Evolutionary conservation across 2,797 vertebrate species (phyloP).

Genomic region (Tadarida brasiliensis): DNA sequence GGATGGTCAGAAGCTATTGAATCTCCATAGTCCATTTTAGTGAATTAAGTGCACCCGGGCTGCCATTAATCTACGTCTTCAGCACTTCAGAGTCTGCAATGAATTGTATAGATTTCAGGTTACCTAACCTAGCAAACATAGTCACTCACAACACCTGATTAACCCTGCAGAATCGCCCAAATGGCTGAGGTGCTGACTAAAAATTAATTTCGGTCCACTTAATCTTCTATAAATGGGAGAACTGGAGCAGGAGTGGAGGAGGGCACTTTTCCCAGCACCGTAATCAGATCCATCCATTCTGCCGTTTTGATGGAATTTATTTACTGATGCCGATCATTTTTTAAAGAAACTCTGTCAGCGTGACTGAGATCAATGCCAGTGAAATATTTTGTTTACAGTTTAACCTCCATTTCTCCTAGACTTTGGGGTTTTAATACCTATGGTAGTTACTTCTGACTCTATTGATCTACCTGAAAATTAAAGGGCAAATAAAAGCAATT

Average conservation of each 20-base stretch:
- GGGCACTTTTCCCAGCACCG: slow-evolving; percentile 48
- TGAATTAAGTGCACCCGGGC: neutral
- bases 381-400: slow-evolving; percentile 85
- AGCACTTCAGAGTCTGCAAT: neutral
- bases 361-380: slow-evolving; percentile 83
- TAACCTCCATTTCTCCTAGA: slow-evolving; percentile 83
- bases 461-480: slow-evolving; percentile 82
- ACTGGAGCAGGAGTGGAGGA: neutral
- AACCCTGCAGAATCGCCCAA: slow-evolving; percentile 51
- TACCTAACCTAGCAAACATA: neutral
- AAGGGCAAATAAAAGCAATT: slow-evolving; percentile 78
- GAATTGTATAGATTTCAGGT: slow-evolving; percentile 16
- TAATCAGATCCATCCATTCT: slow-evolving; percentile 71
- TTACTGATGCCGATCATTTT: slow-evolving; percentile 76
- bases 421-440: slow-evolving; percentile 77
- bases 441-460: slow-evolving; percentile 74
- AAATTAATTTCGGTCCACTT: slow-evolving; percentile 66
- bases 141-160: slow-evolving; percentile 55
- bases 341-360: slow-evolving; percentile 82
- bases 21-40: neutral
- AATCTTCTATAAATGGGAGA: slow-evolving; percentile 79
- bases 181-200: slow-evolving; percentile 53
- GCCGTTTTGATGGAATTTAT: slow-evolving; percentile 80
- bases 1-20: neutral
- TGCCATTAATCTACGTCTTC: slow-evolving; percentile 49